Conservation (phyloP, 2,797 vertebrate genomes). For the Glyptemys insculpta region DNA sequence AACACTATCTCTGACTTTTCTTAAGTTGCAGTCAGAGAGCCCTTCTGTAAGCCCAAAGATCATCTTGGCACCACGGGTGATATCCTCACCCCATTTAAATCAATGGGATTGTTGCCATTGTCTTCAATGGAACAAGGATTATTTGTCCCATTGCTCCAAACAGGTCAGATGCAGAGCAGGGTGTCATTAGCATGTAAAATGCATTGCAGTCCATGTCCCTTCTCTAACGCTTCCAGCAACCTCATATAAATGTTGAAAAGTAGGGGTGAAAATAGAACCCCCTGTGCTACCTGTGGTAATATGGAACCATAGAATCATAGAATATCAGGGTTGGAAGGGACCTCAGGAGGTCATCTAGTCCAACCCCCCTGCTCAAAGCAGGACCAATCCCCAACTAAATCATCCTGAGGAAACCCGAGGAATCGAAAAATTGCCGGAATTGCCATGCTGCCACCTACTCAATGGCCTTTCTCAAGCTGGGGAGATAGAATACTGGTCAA, state of each 20-base stretch:
- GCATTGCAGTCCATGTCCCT: not conserved
- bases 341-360: too few relatives aligned
- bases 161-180: not conserved
- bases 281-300: not conserved
- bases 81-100: not conserved
- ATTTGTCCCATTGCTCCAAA: not conserved
- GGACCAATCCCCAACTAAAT: too few relatives aligned
- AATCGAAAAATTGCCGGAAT: not conserved
- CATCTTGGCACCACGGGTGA: not conserved
- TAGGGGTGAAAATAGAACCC: not conserved
- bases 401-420: not conserved
- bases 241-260: not conserved
- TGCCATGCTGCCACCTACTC: not conserved
- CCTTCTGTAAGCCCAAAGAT: not conserved
- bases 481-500: not conserved
- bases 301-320: not conserved
- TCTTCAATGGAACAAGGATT: not conserved
- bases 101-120: not conserved
- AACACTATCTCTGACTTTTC: too few relatives aligned
- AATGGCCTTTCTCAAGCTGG: not conserved
- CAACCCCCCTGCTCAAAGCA: too few relatives aligned
- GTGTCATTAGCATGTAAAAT: not conserved
- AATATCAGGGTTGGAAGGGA: too few relatives aligned
- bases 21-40: not conserved
- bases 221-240: not conserved